Evolutionary conservation across 2,888 invertebrate genomes (phyloP).

Genomic region (Heteropelma amictum): DNA sequence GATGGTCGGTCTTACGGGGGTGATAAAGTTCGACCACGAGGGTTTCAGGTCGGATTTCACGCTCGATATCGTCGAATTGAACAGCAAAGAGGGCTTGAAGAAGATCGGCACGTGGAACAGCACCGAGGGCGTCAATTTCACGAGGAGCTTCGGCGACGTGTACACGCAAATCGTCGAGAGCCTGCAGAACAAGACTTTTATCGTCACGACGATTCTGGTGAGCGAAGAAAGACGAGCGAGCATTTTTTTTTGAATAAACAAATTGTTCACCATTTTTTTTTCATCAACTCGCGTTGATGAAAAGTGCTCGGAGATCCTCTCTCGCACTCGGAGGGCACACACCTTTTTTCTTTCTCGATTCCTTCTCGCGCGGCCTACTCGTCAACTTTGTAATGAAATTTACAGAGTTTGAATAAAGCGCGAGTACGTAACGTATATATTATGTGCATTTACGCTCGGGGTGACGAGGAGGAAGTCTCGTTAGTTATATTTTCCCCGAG

Average conservation of each 20-base stretch:
- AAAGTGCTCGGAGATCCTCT: slow-evolving; percentile 23
- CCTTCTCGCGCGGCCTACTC: slow-evolving; percentile 17
- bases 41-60: slow-evolving; percentile 95
- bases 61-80: slow-evolving; percentile 93
- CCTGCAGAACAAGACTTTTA: slow-evolving; percentile 93
- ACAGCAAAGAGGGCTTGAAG: slow-evolving; percentile 87
- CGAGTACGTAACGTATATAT: not conserved
- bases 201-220: slow-evolving; percentile 95
- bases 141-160: slow-evolving; percentile 90
- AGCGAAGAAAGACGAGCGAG: slow-evolving; percentile 72
- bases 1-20: slow-evolving; percentile 95
- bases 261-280: not conserved
- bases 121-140: slow-evolving; percentile 92
- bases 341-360: not conserved
- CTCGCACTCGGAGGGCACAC: not conserved
- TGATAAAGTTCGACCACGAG: slow-evolving; percentile 95
- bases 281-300: not conserved
- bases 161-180: slow-evolving; percentile 93
- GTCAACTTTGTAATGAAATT: slow-evolving; percentile 44
- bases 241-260: not conserved
- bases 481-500: slow-evolving; percentile 43
- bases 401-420: slow-evolving; percentile 32
- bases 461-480: no score
- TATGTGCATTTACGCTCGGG: not conserved
- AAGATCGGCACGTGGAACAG: slow-evolving; percentile 95